A percentile compares a stretch with the other conserved stretches of the same genome.
These are phyloP conservation scores for Acrocera orbiculus DNA, from an alignment of 2,888 invertebrate species.

Conservation along the genomic window DNA sequence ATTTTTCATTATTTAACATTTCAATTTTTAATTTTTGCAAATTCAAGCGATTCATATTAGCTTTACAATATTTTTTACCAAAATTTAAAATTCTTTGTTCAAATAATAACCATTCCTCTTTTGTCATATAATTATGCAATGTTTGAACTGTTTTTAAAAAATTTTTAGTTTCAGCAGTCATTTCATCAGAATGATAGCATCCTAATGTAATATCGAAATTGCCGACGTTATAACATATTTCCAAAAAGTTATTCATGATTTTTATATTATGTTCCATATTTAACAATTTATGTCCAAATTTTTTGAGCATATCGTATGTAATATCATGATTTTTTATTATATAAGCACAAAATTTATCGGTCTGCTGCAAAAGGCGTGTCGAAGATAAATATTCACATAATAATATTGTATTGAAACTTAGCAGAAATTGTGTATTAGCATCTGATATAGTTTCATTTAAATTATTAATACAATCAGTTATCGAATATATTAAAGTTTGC, in stretches of 20 bases:
- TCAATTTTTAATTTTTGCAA: constrained; percentile 17
- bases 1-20: constrained; percentile 12
- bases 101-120: constrained; percentile 24
- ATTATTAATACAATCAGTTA: constrained; percentile 12
- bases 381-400: constrained; percentile 25
- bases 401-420: constrained; percentile 23
- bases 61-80: constrained; percentile 22
- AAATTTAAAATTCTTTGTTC: constrained; percentile 28
- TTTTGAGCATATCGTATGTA: constrained; percentile 18
- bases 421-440: constrained; percentile 19
- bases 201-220: constrained; percentile 19
- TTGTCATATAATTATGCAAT: constrained; percentile 19
- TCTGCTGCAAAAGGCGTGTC: constrained; percentile 22
- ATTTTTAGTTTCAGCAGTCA: constrained; percentile 9
- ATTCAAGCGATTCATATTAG: constrained; percentile 20
- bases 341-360: constrained; percentile 19
- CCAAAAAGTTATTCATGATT: constrained; percentile 25
- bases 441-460: constrained; percentile 6
- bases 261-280: constrained; percentile 23
- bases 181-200: constrained; percentile 24
- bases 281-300: constrained; percentile 22
- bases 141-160: constrained; percentile 7
- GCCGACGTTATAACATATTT: constrained; percentile 19
- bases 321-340: constrained; percentile 16
- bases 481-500: constrained; percentile 21